Evolutionary conservation across 2,113 vertebrate species (phyloP).

Genomic region (Neolamprologus devosi): DNA sequence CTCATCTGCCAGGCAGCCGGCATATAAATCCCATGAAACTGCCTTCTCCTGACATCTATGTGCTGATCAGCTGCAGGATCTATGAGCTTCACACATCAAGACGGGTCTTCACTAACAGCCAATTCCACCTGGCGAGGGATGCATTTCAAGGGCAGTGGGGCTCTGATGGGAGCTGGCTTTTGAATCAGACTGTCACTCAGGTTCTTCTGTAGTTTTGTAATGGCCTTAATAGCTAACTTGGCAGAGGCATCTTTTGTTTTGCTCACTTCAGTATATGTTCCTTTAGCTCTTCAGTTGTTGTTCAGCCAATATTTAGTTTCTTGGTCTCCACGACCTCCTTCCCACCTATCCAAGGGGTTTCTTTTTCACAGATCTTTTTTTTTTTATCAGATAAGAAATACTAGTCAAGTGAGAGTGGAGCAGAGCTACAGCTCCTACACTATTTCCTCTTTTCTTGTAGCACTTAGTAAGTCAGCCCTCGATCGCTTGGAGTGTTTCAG

Average conservation of each 20-base stretch:
- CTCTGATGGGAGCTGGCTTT: not conserved
- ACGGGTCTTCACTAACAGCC: not conserved
- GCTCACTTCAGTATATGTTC: not conserved
- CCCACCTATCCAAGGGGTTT: not conserved
- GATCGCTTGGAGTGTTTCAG: not conserved
- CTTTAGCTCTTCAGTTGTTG: not conserved
- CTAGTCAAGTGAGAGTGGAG: not conserved
- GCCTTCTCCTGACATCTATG: constrained; percentile 1
- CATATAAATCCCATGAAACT: constrained; percentile 31
- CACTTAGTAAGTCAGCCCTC: not conserved
- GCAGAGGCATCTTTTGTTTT: not conserved
- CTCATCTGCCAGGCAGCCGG: not conserved
- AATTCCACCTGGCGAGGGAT: not conserved
- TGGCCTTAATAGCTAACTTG: not conserved
- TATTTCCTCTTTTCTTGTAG: not conserved
- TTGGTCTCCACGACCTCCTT: not conserved
- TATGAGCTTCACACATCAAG: constrained; percentile 1
- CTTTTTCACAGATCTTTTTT: not conserved
- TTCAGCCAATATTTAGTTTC: not conserved
- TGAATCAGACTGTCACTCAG: not conserved
- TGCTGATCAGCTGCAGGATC: constrained; percentile 28
- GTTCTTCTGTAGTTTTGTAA: not conserved
- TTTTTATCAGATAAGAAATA: not conserved
- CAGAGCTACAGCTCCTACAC: not conserved
- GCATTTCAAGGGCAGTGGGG: not conserved